A percentile compares a stretch with the other conserved stretches of the same genome.
Conservation (phyloP, 2,888 invertebrate species). For the Cheilosia vulpina region DNA sequence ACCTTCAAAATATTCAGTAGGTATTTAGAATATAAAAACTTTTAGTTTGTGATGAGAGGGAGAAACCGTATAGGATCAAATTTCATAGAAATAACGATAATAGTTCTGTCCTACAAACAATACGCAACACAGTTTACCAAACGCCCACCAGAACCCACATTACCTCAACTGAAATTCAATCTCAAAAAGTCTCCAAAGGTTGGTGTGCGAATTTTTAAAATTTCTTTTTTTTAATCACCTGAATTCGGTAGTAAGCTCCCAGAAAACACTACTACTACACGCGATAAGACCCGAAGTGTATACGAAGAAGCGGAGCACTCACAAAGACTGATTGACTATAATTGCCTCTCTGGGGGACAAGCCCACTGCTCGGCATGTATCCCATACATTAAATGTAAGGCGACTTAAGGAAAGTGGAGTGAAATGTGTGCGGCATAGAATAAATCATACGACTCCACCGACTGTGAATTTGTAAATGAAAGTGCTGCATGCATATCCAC, state of each 20-base stretch:
- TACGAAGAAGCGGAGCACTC: constrained; percentile 48
- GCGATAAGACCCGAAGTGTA: constrained; percentile 36
- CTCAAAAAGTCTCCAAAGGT: neutral
- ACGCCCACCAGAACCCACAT: neutral
- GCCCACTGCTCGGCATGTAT: constrained; percentile 29
- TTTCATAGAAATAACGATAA: too few relatives aligned
- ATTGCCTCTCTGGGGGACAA: constrained; percentile 65
- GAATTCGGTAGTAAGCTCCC: constrained; percentile 23
- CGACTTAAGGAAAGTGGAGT: constrained; percentile 20
- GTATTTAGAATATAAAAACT: constrained; percentile 1
- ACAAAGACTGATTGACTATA: constrained; percentile 66
- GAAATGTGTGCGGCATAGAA: constrained; percentile 34
- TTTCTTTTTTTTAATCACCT: constrained; percentile 31
- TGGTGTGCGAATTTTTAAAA: neutral
- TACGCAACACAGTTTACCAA: neutral
- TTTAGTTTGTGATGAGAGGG: neutral
- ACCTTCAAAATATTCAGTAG: neutral
- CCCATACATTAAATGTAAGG: constrained; percentile 31
- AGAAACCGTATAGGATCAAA: neutral
- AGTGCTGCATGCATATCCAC: constrained; percentile 69
- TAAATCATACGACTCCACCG: constrained; percentile 61
- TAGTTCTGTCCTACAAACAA: neutral
- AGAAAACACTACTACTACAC: constrained; percentile 14
- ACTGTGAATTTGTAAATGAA: constrained; percentile 66
- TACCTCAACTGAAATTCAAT: neutral